These are phyloP conservation scores for Prinia subflava DNA, from an alignment of 2,113 vertebrate genomes.

Conservation along the genomic window DNA sequence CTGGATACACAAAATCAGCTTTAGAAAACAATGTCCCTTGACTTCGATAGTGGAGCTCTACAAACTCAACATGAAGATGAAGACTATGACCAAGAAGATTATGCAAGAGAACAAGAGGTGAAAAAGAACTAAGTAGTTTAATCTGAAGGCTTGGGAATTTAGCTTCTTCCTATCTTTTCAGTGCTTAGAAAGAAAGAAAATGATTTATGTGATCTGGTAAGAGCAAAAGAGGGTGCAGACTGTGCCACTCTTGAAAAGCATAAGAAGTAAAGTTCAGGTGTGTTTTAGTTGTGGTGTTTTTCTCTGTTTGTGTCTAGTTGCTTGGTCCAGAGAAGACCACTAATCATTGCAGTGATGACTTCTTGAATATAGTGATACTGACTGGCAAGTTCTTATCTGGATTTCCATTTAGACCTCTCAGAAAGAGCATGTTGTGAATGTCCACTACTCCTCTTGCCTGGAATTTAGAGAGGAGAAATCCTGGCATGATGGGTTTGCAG, in stretches of 20 bases:
- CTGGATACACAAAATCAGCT: background rate
- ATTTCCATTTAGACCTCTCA: background rate
- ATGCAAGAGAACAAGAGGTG: conserved; percentile 81
- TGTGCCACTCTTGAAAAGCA: background rate
- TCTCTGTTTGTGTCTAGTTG: background rate
- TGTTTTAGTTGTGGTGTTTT: background rate
- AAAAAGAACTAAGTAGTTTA: background rate
- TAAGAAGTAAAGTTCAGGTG: conserved; percentile 19
- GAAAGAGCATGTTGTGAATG: background rate
- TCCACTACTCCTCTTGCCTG: background rate
- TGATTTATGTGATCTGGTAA: background rate
- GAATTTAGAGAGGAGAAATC: background rate
- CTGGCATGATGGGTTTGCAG: background rate
- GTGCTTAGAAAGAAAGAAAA: background rate
- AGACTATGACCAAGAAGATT: conserved; percentile 80
- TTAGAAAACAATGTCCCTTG: conserved; percentile 74
- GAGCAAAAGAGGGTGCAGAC: background rate
- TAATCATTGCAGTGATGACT: background rate
- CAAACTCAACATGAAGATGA: conserved; percentile 76
- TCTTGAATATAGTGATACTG: background rate
- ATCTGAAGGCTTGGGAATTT: background rate
- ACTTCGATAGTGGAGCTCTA: conserved; percentile 76
- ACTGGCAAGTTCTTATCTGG: background rate
- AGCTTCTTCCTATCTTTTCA: background rate
- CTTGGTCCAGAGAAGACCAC: background rate